A percentile compares a stretch with the other conserved stretches of the same genome.
These are phyloP conservation scores for Thalpophila matura DNA, from an alignment of 2,888 invertebrate genomes.

Conservation along the genomic window DNA sequence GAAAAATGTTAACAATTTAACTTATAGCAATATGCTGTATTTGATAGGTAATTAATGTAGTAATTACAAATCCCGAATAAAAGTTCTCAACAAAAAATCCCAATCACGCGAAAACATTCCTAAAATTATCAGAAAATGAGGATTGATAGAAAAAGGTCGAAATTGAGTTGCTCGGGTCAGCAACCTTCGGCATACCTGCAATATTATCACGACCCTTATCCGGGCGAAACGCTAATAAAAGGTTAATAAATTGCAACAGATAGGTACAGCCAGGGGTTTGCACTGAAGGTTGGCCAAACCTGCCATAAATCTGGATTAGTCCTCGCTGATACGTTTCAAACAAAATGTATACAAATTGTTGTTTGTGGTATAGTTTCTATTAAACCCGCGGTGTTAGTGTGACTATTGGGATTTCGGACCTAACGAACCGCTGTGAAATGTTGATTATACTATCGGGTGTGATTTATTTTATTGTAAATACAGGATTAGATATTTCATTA, in stretches of 20 bases:
- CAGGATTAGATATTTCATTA: conserved; percentile 22
- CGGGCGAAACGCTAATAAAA: conserved; percentile 59
- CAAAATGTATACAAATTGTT: conserved; percentile 58
- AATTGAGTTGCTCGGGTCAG: conserved; percentile 15
- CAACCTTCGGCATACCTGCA: conserved; percentile 45
- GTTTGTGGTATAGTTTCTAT: conserved; percentile 56
- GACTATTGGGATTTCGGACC: conserved; percentile 25
- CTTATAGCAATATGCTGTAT: background rate
- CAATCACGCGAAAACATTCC: conserved; percentile 4
- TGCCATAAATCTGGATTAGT: conserved; percentile 65
- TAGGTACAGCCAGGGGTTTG: conserved; percentile 39
- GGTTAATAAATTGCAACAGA: conserved; percentile 60
- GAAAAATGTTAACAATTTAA: background rate
- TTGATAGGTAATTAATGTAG: too few species aligned
- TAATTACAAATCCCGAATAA: too few species aligned
- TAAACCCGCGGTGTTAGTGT: conserved; percentile 36
- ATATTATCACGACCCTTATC: conserved; percentile 48
- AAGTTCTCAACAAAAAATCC: conserved; percentile 8
- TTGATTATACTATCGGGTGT: conserved; percentile 26
- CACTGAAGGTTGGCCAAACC: conserved; percentile 53
- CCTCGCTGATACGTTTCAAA: conserved; percentile 57
- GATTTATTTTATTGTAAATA: conserved; percentile 34
- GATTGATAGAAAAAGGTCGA: conserved; percentile 41
- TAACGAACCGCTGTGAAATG: conserved; percentile 18
- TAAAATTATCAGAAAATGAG: conserved; percentile 36